Conservation (phyloP, 2,797 vertebrate species). For the Microchirus variegatus region DNA sequence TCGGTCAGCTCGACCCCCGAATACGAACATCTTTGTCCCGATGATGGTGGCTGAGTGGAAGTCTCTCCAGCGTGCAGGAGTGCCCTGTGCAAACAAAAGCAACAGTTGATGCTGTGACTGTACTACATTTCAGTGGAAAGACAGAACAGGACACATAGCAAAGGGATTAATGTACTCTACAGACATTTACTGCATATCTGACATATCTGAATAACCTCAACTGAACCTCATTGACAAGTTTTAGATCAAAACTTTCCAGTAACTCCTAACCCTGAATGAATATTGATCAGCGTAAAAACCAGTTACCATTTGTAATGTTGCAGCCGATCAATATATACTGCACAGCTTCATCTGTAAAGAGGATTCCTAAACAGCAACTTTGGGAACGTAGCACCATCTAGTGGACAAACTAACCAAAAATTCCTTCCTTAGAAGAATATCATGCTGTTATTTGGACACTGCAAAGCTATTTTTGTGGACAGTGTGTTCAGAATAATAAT, state of each 20-base stretch:
- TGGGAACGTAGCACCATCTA: constrained; percentile 56
- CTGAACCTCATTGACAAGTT: no score
- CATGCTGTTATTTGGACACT: neutral
- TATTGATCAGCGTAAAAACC: neutral
- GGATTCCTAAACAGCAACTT: neutral
- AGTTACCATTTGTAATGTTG: neutral
- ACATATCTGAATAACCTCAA: no score
- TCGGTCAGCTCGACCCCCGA: constrained; percentile 94
- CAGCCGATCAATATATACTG: neutral
- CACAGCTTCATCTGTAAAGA: no score
- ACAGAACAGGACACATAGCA: neutral
- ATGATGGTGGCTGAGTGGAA: constrained; percentile 98
- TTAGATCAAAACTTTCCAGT: no score
- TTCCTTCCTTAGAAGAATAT: constrained; percentile 2
- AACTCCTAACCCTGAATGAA: no score
- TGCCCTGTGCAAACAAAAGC: constrained; percentile 79
- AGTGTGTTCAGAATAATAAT: neutral
- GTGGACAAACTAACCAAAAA: constrained; percentile 27
- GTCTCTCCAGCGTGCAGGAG: constrained; percentile 95
- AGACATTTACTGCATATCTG: neutral
- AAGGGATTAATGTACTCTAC: no score
- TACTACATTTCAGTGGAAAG: neutral
- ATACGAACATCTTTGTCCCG: constrained; percentile 95
- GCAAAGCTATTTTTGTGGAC: neutral
- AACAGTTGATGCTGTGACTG: neutral